These are phyloP conservation scores for Rhingia campestris DNA, from an alignment of 2,888 invertebrate genomes.

Conservation along the genomic window DNA sequence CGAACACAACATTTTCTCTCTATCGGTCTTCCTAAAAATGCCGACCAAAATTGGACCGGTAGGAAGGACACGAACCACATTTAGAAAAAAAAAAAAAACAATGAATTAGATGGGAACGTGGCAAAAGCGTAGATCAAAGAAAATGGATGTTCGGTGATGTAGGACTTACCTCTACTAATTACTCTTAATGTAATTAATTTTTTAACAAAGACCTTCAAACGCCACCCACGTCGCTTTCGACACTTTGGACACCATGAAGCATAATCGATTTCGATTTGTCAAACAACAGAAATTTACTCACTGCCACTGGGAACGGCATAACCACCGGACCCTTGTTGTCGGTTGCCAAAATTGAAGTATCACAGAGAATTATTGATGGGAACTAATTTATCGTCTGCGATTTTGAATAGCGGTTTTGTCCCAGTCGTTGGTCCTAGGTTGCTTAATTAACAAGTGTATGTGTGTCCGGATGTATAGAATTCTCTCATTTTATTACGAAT, in stretches of 20 bases:
- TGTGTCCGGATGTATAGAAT: conserved; percentile 36
- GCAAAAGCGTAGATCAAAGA: conserved; percentile 22
- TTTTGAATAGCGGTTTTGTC: conserved; percentile 32
- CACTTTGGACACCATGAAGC: not conserved
- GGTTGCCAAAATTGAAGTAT: conserved; percentile 45
- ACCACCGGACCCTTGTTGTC: conserved; percentile 14
- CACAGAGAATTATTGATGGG: conserved; percentile 60
- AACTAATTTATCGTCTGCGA: conserved; percentile 57
- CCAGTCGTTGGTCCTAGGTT: conserved; percentile 5
- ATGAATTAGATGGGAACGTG: conserved; percentile 21
- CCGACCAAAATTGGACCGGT: conserved; percentile 4
- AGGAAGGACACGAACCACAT: conserved; percentile 17
- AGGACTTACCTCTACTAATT: conserved; percentile 21
- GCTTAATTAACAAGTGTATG: conserved; percentile 40
- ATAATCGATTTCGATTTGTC: conserved; percentile 65
- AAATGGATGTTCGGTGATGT: not conserved
- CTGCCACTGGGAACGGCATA: conserved; percentile 28
- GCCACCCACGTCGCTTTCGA: not conserved
- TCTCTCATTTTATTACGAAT: conserved; percentile 53
- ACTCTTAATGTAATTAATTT: conserved; percentile 61
- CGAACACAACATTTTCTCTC: not conserved
- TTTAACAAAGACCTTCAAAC: conserved; percentile 35
- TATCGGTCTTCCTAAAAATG: not conserved
- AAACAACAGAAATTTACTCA: conserved; percentile 50
- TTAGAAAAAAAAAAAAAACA: conserved; percentile 19